Evolutionary conservation across 2,888 invertebrate genomes (phyloP), one percentile per base, ranked within the genome.

Genomic region (Mycalesis mineus): DNA sequence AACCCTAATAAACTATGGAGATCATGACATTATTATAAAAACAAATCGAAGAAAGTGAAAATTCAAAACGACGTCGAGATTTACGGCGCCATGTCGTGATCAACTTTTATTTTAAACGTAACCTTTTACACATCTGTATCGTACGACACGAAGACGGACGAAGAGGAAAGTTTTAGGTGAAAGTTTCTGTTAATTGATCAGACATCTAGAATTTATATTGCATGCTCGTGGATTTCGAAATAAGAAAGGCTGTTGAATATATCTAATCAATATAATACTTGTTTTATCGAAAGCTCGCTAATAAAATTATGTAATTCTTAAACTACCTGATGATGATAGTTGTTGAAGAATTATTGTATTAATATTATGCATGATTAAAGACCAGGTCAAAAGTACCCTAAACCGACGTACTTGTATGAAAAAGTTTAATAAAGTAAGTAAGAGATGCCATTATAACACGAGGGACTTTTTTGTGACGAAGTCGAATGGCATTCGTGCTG

Each of bases 131-230:
- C 47, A 40, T 42, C 42, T 29, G 11, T 49, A 60, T 28, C 17
- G 2, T 8, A 2, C n/a, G n/a, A 14, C 13, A n/a, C 36, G 15
- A 11, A 14, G 40, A 39, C 45, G 55, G 50, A 22, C n/a, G 45
- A 48, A 51, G 39, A 54, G 42, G 62, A 62, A 62, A 62, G 62
- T 60, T 61, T 52, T 44, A 13, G 51, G 60, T 52, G 62, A 62
- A 62, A 62, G 62, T 62, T 50, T 33, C 51, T 37, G 17, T 55
- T 62, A 62, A 62, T 62, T 57, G 62, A 54, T 49, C 53, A 36
- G 42, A 39, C 13, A 40, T 50, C 50, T 54, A 56, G 13, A 22
- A 47, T 45, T 15, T 55, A 28, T 45, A 33, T 42, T 37, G 40
- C 29, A 44, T 58, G 28, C 17, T 22, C 33, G 40, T 47, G 14